These are phyloP conservation scores for Platyura marginata DNA, from an alignment of 1,140 invertebrate species.

Conservation along the genomic window DNA sequence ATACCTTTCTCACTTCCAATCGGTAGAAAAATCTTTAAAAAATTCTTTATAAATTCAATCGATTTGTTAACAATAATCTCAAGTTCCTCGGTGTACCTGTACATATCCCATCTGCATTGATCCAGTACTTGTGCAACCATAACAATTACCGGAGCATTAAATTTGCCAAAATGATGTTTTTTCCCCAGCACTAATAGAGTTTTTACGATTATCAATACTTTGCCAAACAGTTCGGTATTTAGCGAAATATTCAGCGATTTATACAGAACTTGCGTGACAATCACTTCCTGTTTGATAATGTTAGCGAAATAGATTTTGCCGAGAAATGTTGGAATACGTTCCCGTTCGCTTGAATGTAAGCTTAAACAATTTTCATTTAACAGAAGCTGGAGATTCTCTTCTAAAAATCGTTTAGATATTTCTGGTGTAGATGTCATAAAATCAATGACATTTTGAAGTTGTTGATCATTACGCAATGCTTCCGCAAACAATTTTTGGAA, in stretches of 20 bases:
- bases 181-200: constrained; percentile 5
- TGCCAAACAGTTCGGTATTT: constrained; percentile 1
- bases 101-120: constrained; percentile 8
- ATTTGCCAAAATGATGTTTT: constrained; percentile 2
- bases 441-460: not conserved
- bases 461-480: not conserved
- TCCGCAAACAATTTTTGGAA: not conserved
- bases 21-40: constrained; percentile 7
- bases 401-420: constrained; percentile 12
- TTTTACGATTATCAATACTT: constrained; percentile 5
- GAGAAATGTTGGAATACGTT: constrained; percentile 5
- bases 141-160: constrained; percentile 7
- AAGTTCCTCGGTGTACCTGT: constrained; percentile 5
- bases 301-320: constrained; percentile 4
- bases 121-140: constrained; percentile 8
- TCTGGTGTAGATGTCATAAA: constrained; percentile 3
- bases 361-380: not conserved
- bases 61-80: constrained; percentile 2
- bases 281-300: not conserved
- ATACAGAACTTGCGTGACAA: not conserved
- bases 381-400: constrained; percentile 3
- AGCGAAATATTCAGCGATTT: constrained; percentile 2
- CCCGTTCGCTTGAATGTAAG: constrained; percentile 3
- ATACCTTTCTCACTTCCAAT: constrained; percentile 6
- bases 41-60: constrained; percentile 7